Conservation (phyloP, 2,113 vertebrate species). For the Salvelinus fontinalis region DNA sequence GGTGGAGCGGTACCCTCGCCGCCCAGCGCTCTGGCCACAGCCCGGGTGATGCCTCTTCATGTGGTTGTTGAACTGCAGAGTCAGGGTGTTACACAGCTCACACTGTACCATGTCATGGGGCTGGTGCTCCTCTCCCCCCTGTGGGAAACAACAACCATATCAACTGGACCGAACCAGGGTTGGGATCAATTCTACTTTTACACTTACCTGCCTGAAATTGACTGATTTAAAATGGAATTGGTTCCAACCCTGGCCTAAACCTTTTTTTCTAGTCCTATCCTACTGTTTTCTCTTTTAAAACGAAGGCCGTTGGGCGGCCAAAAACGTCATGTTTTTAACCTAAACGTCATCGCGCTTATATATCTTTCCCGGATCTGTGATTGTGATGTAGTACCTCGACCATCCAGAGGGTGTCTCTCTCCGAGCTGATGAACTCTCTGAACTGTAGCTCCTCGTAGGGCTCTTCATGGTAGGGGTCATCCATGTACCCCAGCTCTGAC, state of each 20-base stretch:
- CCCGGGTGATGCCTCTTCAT: conserved; percentile 79
- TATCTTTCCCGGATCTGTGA: no score
- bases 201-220: no score
- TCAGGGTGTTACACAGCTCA: conserved; percentile 79
- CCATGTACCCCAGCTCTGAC: conserved; percentile 78
- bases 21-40: conserved; percentile 78
- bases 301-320: not conserved
- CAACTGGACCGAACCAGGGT: no score
- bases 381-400: conserved; percentile 67
- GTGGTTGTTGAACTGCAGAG: conserved; percentile 78
- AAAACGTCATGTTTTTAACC: not conserved
- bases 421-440: conserved; percentile 74
- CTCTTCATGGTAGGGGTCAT: conserved; percentile 79
- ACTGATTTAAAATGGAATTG: no score
- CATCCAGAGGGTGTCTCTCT: conserved; percentile 76
- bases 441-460: conserved; percentile 78
- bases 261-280: no score
- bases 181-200: no score
- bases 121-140: conserved; percentile 73
- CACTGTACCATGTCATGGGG: conserved; percentile 77
- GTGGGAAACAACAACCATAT: not conserved
- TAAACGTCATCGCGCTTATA: no score
- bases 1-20: conserved; percentile 79
- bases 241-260: no score
- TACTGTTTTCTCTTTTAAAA: no score